These are phyloP conservation scores for Sinhomidia bicolor DNA, from an alignment of 2,888 invertebrate genomes.

Conservation along the genomic window DNA sequence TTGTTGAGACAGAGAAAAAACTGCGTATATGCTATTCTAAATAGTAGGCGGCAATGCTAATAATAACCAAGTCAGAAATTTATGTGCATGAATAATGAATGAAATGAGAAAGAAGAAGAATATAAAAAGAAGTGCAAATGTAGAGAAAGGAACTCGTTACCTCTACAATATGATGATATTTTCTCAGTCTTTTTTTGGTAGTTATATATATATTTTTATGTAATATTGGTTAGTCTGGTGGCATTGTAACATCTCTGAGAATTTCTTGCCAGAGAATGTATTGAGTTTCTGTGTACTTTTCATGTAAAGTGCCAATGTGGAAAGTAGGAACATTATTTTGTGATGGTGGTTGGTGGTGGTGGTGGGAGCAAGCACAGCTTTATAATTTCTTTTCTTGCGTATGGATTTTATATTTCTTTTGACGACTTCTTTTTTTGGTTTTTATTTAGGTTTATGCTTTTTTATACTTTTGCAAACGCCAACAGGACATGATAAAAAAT, in stretches of 20 bases:
- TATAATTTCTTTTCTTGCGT: neutral
- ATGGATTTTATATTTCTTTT: constrained; percentile 25
- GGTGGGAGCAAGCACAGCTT: neutral
- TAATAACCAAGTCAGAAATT: constrained; percentile 23
- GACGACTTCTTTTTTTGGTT: neutral
- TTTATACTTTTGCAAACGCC: neutral
- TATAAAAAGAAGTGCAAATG: neutral
- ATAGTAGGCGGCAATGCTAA: constrained; percentile 2
- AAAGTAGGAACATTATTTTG: neutral
- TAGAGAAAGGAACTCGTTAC: neutral
- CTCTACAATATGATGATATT: neutral
- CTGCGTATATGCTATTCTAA: neutral
- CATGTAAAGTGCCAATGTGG: neutral
- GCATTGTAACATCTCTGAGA: too few species aligned
- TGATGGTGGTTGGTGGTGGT: neutral
- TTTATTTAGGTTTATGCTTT: constrained; percentile 1
- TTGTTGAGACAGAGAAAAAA: neutral
- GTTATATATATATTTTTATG: too few species aligned
- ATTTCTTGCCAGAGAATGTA: too few species aligned
- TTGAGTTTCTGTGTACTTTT: too few species aligned
- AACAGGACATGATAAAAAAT: constrained; percentile 16
- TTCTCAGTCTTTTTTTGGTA: neutral
- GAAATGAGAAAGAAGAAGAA: constrained; percentile 10
- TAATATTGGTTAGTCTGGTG: too few species aligned
- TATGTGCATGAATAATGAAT: constrained; percentile 46